Evolutionary conservation across 1,140 invertebrate species (phyloP), one percentile per base, ranked within the genome.

Genomic region (Hycleus cichorii): DNA sequence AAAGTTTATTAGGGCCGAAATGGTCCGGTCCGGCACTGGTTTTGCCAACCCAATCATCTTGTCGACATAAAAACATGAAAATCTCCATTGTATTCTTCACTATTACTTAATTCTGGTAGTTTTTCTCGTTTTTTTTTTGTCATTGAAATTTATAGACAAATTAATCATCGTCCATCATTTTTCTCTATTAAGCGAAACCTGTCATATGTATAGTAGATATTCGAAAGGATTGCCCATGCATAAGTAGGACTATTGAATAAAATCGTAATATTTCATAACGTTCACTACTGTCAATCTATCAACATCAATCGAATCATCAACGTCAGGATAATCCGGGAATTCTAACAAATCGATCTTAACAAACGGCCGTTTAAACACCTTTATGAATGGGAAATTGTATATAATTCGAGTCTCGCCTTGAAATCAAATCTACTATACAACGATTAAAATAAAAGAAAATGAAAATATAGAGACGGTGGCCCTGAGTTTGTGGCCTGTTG

Each of bases 101-200:
- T 12, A 39, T 32, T 53, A 27, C 24, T 40, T 40, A 53, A 53
- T 32, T 38, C 43, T 38, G 26, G 51, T 53, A 46, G 43, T 53
- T 42, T 18, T 53, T 7, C 4, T 32, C 7, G 4, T 32, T 32
- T 32, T 32, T n/a, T n/a, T 32, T 32, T 32, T 32, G 51, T 53
- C 42, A 45, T 32, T 45, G 24, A 25, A 53, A 53, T 53, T 53
- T 53, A 53, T 38, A 25, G 46, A 53, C 10, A 45, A 46, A 53
- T 53, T 27, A 53, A 53, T 53, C 51, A 53, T 53, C 39, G 51
- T 53, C 51, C 25, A 53, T 53, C 51, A 53, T 53, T 53, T 53
- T 53, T 53, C 51, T 53, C 43, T 32, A 53, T 53, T 53, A 53
- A 53, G 51, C 44, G 26, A 32, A 27, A 46, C 42, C 51, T 53